phyloP scores from a whole-genome alignment of 2,797 vertebrate species.

The Pangasius djambal region DNA sequence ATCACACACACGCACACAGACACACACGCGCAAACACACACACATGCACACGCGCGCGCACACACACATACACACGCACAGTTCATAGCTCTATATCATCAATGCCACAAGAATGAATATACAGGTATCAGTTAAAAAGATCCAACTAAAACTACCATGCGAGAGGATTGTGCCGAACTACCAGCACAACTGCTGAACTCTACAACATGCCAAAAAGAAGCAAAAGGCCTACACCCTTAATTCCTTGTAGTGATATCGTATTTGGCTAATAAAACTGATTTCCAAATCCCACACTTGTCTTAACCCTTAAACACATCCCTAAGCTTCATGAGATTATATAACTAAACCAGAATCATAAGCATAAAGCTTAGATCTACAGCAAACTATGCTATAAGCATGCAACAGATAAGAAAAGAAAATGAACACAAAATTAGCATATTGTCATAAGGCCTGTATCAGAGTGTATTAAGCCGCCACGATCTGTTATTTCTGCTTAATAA shows the following conservation, averaged over 20 bases:
- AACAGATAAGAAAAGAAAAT: conserved; percentile 27
- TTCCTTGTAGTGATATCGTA: background rate
- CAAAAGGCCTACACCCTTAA: background rate
- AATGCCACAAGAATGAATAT: background rate
- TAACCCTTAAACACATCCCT: background rate
- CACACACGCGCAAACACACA: background rate
- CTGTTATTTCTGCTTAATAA: conserved; percentile 6
- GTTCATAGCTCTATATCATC: background rate
- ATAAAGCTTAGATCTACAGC: conserved; percentile 42
- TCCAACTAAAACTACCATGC: conserved; percentile 42
- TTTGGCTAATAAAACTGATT: background rate
- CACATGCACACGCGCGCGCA: conserved; percentile 31
- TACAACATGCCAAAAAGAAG: conserved; percentile 40
- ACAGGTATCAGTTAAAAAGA: background rate
- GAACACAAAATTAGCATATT: conserved; percentile 27
- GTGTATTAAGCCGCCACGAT: conserved; percentile 34
- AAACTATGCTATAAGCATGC: conserved; percentile 56
- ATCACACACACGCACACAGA: conserved; percentile 15
- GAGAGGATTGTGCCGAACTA: conserved; percentile 40
- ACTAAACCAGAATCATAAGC: conserved; percentile 11
- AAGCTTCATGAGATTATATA: too few relatives aligned
- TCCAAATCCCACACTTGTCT: background rate
- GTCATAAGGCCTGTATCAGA: conserved; percentile 55
- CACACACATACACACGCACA: conserved; percentile 24
- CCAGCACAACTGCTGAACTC: conserved; percentile 35